Percentiles rank a stretch among this genome's conserved stretches.
Conservation (phyloP, 2,113 vertebrate genomes). For the Mus spicilegus region DNA sequence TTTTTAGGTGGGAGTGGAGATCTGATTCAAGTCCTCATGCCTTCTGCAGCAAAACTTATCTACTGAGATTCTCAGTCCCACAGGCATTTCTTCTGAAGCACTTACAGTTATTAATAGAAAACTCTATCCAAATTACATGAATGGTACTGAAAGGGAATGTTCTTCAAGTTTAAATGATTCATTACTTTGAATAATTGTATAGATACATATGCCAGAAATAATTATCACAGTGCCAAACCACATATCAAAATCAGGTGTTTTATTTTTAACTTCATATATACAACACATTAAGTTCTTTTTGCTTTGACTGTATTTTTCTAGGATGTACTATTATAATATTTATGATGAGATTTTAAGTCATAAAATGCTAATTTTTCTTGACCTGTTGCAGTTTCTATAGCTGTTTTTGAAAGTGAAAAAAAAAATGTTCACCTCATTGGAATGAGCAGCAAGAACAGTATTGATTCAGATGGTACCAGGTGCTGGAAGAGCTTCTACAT, state of each 20-base stretch:
- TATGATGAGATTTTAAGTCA: constrained; percentile 65
- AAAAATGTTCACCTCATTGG: constrained; percentile 45
- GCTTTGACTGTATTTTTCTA: background rate
- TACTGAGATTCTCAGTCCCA: background rate
- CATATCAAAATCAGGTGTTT: constrained; percentile 50
- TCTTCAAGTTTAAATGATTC: constrained; percentile 33
- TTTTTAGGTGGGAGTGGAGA: background rate
- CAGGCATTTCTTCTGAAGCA: background rate
- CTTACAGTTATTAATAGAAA: constrained; percentile 61
- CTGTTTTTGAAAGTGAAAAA: constrained; percentile 58
- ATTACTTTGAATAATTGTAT: constrained; percentile 45
- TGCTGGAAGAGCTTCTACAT: constrained; percentile 29
- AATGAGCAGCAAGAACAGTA: constrained; percentile 41
- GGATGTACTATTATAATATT: constrained; percentile 70
- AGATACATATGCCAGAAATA: constrained; percentile 51
- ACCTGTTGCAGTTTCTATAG: constrained; percentile 44
- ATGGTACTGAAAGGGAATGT: constrained; percentile 15
- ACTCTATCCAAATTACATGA: background rate
- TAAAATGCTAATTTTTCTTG: constrained; percentile 61
- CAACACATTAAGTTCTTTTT: constrained; percentile 4
- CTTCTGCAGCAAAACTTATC: background rate
- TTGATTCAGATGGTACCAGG: constrained; percentile 17
- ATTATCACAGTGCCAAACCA: constrained; percentile 54
- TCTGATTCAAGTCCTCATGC: background rate
- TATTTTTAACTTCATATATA: constrained; percentile 38